Evolutionary conservation across 2,888 invertebrate genomes (phyloP).

Genomic region (Ophioninae sp.): DNA sequence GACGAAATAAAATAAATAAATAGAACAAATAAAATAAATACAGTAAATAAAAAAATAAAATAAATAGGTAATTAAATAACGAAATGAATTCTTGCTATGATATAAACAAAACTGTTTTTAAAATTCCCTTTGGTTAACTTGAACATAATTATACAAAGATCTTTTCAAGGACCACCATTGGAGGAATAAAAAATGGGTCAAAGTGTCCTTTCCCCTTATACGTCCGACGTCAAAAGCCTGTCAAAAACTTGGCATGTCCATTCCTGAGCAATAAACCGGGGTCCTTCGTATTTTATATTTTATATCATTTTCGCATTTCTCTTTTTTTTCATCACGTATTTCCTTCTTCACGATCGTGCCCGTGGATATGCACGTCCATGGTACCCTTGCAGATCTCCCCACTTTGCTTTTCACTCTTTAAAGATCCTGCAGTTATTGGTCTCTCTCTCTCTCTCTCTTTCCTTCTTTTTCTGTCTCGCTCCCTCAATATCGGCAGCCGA

Average conservation of each 20-base stretch:
- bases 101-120: too few relatives aligned
- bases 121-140: too few relatives aligned
- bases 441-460: constrained; percentile 31
- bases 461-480: constrained; percentile 52
- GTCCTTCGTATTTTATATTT: constrained; percentile 58
- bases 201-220: too few relatives aligned
- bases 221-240: background rate
- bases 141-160: too few relatives aligned
- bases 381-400: constrained; percentile 39
- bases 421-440: constrained; percentile 11
- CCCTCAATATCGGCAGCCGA: constrained; percentile 72
- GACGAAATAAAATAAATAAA: too few relatives aligned
- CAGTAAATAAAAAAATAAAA: too few relatives aligned
- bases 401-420: constrained; percentile 52
- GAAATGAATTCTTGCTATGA: background rate
- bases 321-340: constrained; percentile 7
- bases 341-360: background rate
- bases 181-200: too few relatives aligned
- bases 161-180: too few relatives aligned
- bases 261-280: constrained; percentile 60
- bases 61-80: constrained; percentile 11
- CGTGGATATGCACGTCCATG: background rate
- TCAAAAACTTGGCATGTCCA: constrained; percentile 73
- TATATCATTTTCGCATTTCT: constrained; percentile 32
- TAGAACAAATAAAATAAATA: too few relatives aligned